Percentiles rank a stretch among this genome's conserved stretches.
Conservation (phyloP, 2,113 vertebrate species). For the Podocnemis expansa region DNA sequence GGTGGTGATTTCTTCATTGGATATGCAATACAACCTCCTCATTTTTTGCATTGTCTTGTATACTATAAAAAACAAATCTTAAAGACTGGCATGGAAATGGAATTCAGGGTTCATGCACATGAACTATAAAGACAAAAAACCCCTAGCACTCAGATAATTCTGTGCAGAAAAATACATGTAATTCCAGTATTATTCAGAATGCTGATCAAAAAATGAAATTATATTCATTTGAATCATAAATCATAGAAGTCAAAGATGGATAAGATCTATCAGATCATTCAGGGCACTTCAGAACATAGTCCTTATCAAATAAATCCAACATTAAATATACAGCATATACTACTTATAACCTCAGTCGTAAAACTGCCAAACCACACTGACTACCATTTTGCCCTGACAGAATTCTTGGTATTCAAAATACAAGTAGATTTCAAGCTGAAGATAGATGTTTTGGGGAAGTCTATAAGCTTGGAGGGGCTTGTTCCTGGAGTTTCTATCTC, state of each 20-base stretch:
- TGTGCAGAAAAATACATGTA: neutral
- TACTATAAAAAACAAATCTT: neutral
- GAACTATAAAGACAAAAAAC: neutral
- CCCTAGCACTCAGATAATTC: neutral
- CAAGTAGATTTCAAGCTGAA: neutral
- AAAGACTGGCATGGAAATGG: neutral
- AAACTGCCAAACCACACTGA: neutral
- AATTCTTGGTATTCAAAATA: neutral
- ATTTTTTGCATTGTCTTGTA: neutral
- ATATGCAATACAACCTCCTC: neutral
- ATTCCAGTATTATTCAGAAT: neutral
- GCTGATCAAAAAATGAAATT: neutral
- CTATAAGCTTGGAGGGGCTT: neutral
- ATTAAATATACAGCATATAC: neutral
- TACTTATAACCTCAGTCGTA: accelerated
- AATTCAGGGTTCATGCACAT: neutral
- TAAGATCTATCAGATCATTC: neutral
- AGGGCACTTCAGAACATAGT: neutral
- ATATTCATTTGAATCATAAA: neutral
- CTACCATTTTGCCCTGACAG: neutral
- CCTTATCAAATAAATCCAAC: neutral
- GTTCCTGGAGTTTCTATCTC: neutral
- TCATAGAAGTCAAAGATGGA: neutral
- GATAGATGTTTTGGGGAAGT: accelerated
- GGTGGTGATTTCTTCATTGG: neutral